Evolutionary conservation across 2,888 invertebrate genomes (phyloP).

Genomic region (Kryphioiulus occultus): DNA sequence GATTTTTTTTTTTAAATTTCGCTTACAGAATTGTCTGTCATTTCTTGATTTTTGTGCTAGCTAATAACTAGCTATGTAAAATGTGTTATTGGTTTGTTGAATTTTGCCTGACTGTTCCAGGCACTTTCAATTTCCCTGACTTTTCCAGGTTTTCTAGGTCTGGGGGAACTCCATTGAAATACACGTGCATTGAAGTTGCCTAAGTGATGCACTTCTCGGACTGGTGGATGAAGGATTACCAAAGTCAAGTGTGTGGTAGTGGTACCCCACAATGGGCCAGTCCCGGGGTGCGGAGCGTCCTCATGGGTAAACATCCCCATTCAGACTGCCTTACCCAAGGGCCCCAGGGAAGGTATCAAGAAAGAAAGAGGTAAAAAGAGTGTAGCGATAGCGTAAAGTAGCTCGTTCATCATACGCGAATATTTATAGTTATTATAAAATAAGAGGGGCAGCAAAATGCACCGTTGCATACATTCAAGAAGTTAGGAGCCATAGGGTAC

Average conservation of each 20-base stretch:
- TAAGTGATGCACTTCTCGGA: neutral
- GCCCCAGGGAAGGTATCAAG: neutral
- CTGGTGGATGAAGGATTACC: constrained; percentile 10
- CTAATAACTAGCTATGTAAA: no score
- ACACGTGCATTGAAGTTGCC: neutral
- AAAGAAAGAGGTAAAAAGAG: neutral
- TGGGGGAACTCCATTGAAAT: no score
- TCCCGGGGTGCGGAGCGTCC: neutral
- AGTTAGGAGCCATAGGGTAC: neutral
- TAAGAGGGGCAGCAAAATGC: neutral
- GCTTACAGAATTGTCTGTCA: no score
- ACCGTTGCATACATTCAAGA: neutral
- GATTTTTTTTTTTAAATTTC: no score
- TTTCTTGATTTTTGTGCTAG: no score
- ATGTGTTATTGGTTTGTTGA: no score
- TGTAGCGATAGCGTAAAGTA: neutral
- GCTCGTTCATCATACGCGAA: constrained; percentile 9
- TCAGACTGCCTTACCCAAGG: neutral
- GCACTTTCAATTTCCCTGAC: no score
- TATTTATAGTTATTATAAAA: neutral
- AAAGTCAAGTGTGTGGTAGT: neutral
- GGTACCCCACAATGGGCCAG: neutral
- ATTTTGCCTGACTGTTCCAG: no score
- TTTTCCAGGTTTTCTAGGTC: no score
- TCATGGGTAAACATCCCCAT: neutral